These are phyloP conservation scores for Zhuqinia jingwanae DNA, from an alignment of 2,888 invertebrate genomes.

Conservation along the genomic window DNA sequence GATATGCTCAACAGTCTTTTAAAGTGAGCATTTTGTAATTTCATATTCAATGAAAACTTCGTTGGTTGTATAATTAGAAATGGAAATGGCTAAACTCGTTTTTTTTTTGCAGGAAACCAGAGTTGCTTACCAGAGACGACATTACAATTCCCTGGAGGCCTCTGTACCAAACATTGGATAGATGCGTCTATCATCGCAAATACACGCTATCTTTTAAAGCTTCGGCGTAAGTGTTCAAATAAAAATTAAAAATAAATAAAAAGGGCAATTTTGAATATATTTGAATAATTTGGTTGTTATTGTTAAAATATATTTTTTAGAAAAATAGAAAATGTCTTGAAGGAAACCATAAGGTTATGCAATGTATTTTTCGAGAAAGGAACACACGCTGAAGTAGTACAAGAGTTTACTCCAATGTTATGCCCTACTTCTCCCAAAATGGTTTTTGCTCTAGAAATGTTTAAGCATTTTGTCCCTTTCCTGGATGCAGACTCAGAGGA, in stretches of 20 bases:
- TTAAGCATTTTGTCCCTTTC: slow-evolving; percentile 90
- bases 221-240: slow-evolving; percentile 75
- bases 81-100: no score
- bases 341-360: slow-evolving; percentile 76
- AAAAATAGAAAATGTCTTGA: slow-evolving; percentile 77
- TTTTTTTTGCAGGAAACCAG: slow-evolving; percentile 84
- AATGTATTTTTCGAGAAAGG: slow-evolving; percentile 85
- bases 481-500: slow-evolving; percentile 82
- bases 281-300: not conserved
- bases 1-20: slow-evolving; percentile 86
- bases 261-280: no score
- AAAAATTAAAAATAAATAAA: not conserved
- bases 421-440: slow-evolving; percentile 86
- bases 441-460: slow-evolving; percentile 83
- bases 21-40: slow-evolving; percentile 85
- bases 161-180: slow-evolving; percentile 86
- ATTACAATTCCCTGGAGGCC: slow-evolving; percentile 92
- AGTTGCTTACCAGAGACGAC: slow-evolving; percentile 89
- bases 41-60: no score
- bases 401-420: slow-evolving; percentile 89
- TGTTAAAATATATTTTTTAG: slow-evolving; percentile 65
- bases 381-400: slow-evolving; percentile 92
- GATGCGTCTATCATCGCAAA: slow-evolving; percentile 83
- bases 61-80: no score
- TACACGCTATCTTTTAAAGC: slow-evolving; percentile 80